phyloP scores from a whole-genome alignment of 2,888 invertebrate genomes.

The Minunthozetes semirufus region DNA sequence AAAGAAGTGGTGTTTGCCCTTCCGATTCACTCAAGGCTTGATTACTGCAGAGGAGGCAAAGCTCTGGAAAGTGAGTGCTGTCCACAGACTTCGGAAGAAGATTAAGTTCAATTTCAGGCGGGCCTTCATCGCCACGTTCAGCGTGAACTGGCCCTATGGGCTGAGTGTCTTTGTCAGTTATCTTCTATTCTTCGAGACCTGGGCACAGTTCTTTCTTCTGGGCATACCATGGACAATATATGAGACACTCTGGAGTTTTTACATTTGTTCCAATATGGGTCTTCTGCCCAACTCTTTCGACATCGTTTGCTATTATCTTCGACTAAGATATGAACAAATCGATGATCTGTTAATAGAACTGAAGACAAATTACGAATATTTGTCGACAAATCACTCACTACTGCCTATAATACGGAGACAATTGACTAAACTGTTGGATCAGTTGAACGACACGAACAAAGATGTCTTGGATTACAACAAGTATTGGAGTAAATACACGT shows the following conservation, averaged over 20 bases:
- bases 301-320: not conserved
- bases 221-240: conserved; percentile 3
- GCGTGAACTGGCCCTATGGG: not conserved
- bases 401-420: not conserved
- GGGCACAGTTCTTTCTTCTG: not conserved
- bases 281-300: not conserved
- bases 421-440: not conserved
- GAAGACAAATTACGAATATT: not conserved
- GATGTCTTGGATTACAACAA: not conserved
- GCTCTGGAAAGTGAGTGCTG: not conserved
- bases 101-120: not conserved
- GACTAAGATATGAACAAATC: conserved; percentile 1
- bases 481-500: conserved; percentile 1
- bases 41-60: not conserved
- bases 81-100: not conserved
- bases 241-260: not conserved
- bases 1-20: not conserved
- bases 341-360: not conserved
- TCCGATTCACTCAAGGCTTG: not conserved
- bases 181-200: not conserved
- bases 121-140: not conserved
- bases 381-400: not conserved
- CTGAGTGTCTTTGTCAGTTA: not conserved
- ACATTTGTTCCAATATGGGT: not conserved
- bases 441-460: not conserved